Conservation (phyloP, 2,113 vertebrate species). For the Colinus virginianus region DNA sequence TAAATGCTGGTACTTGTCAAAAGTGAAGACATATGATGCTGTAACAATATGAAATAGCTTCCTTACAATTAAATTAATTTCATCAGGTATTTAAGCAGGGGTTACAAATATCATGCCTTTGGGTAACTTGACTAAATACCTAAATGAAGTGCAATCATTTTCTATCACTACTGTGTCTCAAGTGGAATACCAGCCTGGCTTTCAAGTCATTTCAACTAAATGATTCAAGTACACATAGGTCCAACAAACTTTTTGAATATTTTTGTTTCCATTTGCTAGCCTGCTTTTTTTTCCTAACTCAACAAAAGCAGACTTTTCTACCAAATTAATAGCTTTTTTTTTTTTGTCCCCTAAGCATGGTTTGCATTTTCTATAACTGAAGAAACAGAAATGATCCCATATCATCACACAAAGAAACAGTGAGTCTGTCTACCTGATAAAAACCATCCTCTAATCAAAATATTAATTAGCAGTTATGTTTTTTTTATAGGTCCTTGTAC, state of each 20-base stretch:
- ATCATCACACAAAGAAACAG: not conserved
- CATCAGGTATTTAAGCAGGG: slow-evolving; percentile 1
- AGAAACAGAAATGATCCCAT: not conserved
- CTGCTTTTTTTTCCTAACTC: not conserved
- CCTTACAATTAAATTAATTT: slow-evolving; percentile 70
- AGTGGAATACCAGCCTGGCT: not conserved
- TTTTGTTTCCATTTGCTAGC: slow-evolving; percentile 4
- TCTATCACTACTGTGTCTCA: not conserved
- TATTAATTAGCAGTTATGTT: not conserved
- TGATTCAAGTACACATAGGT: not conserved
- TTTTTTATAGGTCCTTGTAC: not conserved
- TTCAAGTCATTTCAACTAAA: slow-evolving; percentile 22
- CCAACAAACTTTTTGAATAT: not conserved
- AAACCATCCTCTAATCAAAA: not conserved
- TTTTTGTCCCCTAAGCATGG: not conserved
- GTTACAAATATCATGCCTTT: slow-evolving; percentile 49
- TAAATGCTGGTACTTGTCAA: slow-evolving; percentile 82
- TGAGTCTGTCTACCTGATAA: not conserved
- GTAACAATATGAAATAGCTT: slow-evolving; percentile 81
- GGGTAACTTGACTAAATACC: slow-evolving; percentile 35
- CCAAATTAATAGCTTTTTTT: too few relatives aligned
- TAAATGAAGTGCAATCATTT: slow-evolving; percentile 25
- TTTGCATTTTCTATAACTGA: not conserved
- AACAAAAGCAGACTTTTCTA: too few relatives aligned
- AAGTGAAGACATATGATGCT: slow-evolving; percentile 70